Evolutionary conservation across 2,113 vertebrate species (phyloP), one percentile per base, ranked within the genome.

Genomic region (Melanocharis versteri): DNA sequence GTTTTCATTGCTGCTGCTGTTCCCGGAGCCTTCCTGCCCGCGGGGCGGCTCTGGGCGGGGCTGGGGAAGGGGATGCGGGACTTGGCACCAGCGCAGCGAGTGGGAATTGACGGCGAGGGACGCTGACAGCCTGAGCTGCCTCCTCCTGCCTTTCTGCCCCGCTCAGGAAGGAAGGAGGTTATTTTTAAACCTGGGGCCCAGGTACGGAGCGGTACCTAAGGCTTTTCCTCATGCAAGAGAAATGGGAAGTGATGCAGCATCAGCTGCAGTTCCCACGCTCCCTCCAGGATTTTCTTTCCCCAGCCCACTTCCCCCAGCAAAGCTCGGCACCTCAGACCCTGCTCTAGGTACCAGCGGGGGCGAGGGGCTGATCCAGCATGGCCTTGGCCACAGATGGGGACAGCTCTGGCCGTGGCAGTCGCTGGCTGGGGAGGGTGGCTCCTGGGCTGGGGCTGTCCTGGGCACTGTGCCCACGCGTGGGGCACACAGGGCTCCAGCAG

Each of bases 111-210:
- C 40, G 15, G 60, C 21, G 5, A 42, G 73, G 45, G 47, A 10
- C 2, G 5, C 73, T 27, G 65, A 39, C 30, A 82, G 72, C 48
- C 90, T 3, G 8, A 73, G 68, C 51, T 11, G 57, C 62, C 44
- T 39, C 53, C 94, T 69, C 42, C 53, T 10, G 78, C 90, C 58
- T 50, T 40, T 76, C 82, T 44, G 42, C 28, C 50, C 84, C 48
- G 45, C 66, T 33, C 90, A 85, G 93, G 96, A 96, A 96, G 95
- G 95, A 97, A 94, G 78, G 21, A 61, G 79, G 82, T 53, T 96
- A 90, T 96, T 97, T 96, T 96, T 91, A 86, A 90, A 48, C 50
- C 70, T 60, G 94, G 37, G 90, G 50, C 62, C 89, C 95, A 96
- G 93, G 84, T 95, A 93, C 39, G 30, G 66, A 90, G 51, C 66